phyloP scores from a whole-genome alignment of 2,797 vertebrate species.

The Lemur catta region DNA sequence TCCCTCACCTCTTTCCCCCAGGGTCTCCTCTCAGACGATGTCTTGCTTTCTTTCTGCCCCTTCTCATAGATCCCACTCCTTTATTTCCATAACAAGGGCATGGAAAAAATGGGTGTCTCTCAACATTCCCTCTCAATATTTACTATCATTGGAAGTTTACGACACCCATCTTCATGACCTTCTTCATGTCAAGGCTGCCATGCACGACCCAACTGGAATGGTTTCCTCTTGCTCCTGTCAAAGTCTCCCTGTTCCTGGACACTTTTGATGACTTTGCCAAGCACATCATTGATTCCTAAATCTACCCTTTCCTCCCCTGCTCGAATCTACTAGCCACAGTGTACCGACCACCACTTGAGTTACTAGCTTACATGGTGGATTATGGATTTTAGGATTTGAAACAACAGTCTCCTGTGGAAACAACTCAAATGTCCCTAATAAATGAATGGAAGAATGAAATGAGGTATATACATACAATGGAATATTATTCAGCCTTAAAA shows the following conservation, averaged over 20 bases:
- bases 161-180: not conserved
- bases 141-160: not conserved
- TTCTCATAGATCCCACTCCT: not conserved
- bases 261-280: not conserved
- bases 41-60: not conserved
- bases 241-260: not conserved
- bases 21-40: not conserved
- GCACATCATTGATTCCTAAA: not conserved
- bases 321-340: not conserved
- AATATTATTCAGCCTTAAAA: not conserved
- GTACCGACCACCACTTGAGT: no score
- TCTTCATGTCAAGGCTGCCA: not conserved
- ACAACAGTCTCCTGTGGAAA: not conserved
- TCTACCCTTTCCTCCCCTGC: not conserved
- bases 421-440: not conserved
- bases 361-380: not conserved
- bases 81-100: not conserved
- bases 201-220: accelerated
- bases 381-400: not conserved
- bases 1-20: not conserved
- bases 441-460: not conserved
- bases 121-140: not conserved
- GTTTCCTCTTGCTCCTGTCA: not conserved
- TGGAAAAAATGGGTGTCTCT: not conserved
- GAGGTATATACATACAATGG: not conserved